phyloP scores from a whole-genome alignment of 2,888 invertebrate genomes.

The Capitulum mitella region DNA sequence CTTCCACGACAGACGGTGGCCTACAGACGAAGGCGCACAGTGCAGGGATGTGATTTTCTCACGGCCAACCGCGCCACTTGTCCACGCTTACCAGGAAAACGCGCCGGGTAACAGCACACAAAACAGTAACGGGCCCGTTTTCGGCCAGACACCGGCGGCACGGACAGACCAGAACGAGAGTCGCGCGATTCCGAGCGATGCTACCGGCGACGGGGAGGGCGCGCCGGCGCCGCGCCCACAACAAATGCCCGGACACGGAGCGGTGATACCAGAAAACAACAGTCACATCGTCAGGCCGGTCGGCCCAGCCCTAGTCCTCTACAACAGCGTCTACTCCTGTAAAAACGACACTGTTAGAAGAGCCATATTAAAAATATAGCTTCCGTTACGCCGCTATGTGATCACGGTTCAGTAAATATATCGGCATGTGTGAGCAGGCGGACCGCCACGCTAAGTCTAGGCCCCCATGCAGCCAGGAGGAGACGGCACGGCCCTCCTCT shows the following conservation, averaged over 20 bases:
- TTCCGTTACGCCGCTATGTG: neutral
- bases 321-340: neutral
- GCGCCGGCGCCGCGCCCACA: neutral
- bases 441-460: no score
- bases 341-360: neutral
- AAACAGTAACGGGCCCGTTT: no score
- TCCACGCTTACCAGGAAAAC: no score
- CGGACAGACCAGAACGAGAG: neutral
- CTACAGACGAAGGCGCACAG: no score
- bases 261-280: neutral
- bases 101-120: no score
- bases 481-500: no score
- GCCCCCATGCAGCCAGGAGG: no score
- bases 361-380: constrained; percentile 19
- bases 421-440: neutral
- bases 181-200: neutral
- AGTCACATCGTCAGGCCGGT: neutral
- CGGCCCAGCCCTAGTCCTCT: neutral
- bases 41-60: no score
- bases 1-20: no score
- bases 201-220: neutral
- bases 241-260: neutral
- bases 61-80: no score
- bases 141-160: neutral
- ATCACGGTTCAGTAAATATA: neutral